Percentiles rank a stretch among this genome's conserved stretches.
These are phyloP conservation scores for Rhadinocentrus ornatus DNA, from an alignment of 2,797 vertebrate species.

Conservation along the genomic window DNA sequence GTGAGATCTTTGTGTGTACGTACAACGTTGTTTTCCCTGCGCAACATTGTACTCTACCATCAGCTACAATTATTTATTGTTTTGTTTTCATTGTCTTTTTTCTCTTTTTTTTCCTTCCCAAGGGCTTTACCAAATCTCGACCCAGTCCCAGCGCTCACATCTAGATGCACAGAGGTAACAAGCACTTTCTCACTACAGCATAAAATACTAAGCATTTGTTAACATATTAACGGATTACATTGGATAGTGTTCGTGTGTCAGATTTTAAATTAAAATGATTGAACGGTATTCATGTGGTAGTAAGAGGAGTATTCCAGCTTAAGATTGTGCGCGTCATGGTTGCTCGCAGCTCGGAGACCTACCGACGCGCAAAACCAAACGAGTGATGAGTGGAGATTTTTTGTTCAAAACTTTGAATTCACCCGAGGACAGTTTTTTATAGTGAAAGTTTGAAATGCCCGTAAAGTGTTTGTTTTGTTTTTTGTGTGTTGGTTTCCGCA, in stretches of 20 bases:
- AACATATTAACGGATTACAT: constrained; percentile 20
- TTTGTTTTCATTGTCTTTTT: constrained; percentile 49
- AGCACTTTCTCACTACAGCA: constrained; percentile 58
- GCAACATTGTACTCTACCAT: constrained; percentile 48
- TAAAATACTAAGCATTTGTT: constrained; percentile 18
- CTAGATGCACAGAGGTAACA: constrained; percentile 73
- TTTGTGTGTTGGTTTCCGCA: constrained; percentile 7
- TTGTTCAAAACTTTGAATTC: constrained; percentile 64
- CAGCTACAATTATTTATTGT: constrained; percentile 45
- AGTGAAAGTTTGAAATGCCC: constrained; percentile 28
- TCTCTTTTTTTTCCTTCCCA: constrained; percentile 39
- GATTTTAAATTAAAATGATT: constrained; percentile 16
- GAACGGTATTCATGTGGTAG: constrained; percentile 11
- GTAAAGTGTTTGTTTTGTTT: constrained; percentile 8
- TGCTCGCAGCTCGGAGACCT: constrained; percentile 60
- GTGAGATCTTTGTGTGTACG: constrained; percentile 38
- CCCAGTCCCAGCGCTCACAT: constrained; percentile 61
- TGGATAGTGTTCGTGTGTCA: constrained; percentile 10
- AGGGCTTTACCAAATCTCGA: constrained; percentile 63
- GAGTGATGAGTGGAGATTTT: constrained; percentile 58
- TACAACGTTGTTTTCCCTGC: constrained; percentile 40
- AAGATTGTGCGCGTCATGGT: constrained; percentile 70
- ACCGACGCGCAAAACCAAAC: constrained; percentile 65
- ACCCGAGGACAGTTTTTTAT: constrained; percentile 44
- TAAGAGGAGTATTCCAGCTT: constrained; percentile 35